Base-by-base conservation (phyloP, 2,113 vertebrate genomes). In the Aspiorhynchus laticeps region DNA sequence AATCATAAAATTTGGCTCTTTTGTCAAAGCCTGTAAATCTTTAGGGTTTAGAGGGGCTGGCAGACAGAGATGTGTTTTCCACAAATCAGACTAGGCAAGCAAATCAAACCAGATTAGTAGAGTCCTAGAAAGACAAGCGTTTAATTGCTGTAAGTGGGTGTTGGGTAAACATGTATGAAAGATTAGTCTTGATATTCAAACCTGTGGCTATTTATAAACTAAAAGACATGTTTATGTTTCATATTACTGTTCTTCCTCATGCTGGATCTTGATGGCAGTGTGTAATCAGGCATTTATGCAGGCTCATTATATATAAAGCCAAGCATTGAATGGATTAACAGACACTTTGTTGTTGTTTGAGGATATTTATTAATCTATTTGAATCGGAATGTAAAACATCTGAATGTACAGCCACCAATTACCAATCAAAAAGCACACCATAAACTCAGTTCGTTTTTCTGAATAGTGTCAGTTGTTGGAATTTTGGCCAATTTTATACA, bases 311-410 rank as follows among this genome's bases (percentile, higher is more conserved):
- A 51, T 46, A 46, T 48, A 48, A 48, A 48, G 46, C 26, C n/a
- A 48, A 19, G 28, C 21, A 7, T 48, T 1, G 5, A 11, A n/a
- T 38, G 31, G 31, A 85, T 79, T 51, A 79, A 78, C 41, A 53
- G 48, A 86, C 43, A 26, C 14, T 14, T 3, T 79, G 4, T 1
- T 56, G 17, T 59, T 36, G 51, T 59, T 79, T 59, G 51, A 59
- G 31, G 26, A 79, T 59, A 51, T 59, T 79, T 79, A 59, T 79
- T 79, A n/a, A 79, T 53, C 7, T 76, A 4, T 77, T 51, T 19
- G 28, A 28, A 75, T 5, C 43, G 28, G 12, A 48, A 48, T 8
- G 3, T 7, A 75, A 75, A 48, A 28, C 43, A 48, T 51, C 75
- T 77, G 75, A 53, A 77, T 31, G 67, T 36, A 69, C 31, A 69